These are phyloP conservation scores for Drosophila antonietae DNA, from an alignment of 2,888 invertebrate genomes.

Conservation along the genomic window DNA sequence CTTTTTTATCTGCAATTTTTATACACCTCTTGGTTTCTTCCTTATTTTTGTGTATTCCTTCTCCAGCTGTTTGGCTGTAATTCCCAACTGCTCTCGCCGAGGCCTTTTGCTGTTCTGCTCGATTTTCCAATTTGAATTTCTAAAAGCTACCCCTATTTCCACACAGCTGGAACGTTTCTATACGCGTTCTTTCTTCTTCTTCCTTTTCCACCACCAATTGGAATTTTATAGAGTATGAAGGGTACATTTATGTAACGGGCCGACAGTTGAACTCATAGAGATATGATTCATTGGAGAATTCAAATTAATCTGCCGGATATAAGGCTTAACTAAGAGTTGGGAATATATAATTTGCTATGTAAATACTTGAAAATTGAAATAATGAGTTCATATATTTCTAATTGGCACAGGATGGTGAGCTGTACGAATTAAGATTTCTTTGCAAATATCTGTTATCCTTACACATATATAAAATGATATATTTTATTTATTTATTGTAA, in stretches of 20 bases:
- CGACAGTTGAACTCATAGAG: not conserved
- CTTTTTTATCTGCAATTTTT: not conserved
- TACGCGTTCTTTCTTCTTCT: slow-evolving; percentile 3
- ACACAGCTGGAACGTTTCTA: slow-evolving; percentile 53
- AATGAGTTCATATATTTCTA: too few species aligned
- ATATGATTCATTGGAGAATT: not conserved
- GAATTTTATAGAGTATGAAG: slow-evolving; percentile 35
- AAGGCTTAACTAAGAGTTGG: too few species aligned
- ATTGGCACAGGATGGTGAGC: too few species aligned
- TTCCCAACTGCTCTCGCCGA: slow-evolving; percentile 55
- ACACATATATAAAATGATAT: too few species aligned
- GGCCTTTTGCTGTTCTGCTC: slow-evolving; percentile 50
- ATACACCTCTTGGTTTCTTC: not conserved
- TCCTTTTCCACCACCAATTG: slow-evolving; percentile 74
- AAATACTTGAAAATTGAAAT: too few species aligned
- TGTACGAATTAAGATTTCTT: too few species aligned
- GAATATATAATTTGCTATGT: too few species aligned
- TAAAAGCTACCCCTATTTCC: slow-evolving; percentile 68
- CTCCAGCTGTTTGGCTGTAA: slow-evolving; percentile 15
- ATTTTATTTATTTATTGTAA: too few species aligned
- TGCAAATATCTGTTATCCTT: too few species aligned
- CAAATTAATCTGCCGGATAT: not conserved
- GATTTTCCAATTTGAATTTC: slow-evolving; percentile 73
- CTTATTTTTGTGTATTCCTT: not conserved
- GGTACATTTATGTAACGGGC: not conserved